Base-by-base conservation (phyloP, 2,113 vertebrate genomes). In the Atlantisia rogersi region DNA sequence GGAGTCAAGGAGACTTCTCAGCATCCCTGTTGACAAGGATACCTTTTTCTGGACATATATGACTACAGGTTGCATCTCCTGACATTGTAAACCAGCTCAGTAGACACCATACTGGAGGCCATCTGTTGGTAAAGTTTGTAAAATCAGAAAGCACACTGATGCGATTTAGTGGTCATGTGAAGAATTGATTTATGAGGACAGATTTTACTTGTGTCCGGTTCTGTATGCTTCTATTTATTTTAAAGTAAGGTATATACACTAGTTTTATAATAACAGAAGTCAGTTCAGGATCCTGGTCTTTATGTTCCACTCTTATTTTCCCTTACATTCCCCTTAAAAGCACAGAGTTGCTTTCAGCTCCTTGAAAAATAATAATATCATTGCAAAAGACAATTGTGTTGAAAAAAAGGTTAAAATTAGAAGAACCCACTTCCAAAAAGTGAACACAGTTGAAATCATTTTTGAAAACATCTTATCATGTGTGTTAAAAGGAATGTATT, bases 81-180 rank as follows among this genome's bases (percentile, higher is more conserved):
- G 15, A 48, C 8, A 26, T 14, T 32, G 31, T 67, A 82, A 90
- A 92, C 14, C 26, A 79, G 7, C 50, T 77, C 8, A 42, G 12
- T 29, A 70, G 39, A 35, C 37, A 46, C 6, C 42, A 50, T 17
- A 19, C 11, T 29, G 69, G 59, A 92, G n/a, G 46, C 3, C 11
- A 71, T 8, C 6, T 14, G 9, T n/a, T 3, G n/a, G 4, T 67
- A 58, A 42, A 74, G 1, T 64, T 69, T 88, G 29, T 29, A 40
- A 88, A 35, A 11, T 67, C 60, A 74, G 29, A 83, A 70, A 22
- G 1, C 18, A 15, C 32, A 46, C 3, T 35, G 14, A 28, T 0
- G 0, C 2, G 1, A 3, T n/a, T 56, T 44, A 60, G 17, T 20
- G 12, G 20, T 70, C 55, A 67, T 4, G 1, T 28, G 28, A 80